Evolutionary conservation across 2,888 invertebrate species (phyloP).

Genomic region (Stenodera caucasica): DNA sequence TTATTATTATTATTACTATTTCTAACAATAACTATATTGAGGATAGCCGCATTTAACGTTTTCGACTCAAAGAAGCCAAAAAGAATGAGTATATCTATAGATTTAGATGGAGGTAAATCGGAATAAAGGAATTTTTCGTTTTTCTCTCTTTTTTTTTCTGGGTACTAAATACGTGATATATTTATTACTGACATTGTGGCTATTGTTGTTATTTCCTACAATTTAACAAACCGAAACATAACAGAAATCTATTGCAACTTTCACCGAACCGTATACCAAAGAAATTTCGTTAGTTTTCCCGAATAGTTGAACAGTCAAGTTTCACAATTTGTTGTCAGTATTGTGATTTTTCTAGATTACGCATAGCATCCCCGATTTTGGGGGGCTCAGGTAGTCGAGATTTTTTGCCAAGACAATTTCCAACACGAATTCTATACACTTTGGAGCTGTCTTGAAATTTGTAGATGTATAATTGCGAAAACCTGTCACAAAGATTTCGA

Average conservation of each 20-base stretch:
- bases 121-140: conserved; percentile 29
- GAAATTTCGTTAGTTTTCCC: background rate
- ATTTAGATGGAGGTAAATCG: background rate
- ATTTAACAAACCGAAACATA: conserved; percentile 1
- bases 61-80: conserved; percentile 18
- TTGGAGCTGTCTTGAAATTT: conserved; percentile 25
- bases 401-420: conserved; percentile 22
- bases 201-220: background rate
- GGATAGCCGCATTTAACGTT: conserved; percentile 27
- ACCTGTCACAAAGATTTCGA: conserved; percentile 19
- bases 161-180: conserved; percentile 30
- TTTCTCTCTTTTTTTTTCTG: no score
- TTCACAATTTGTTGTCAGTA: background rate
- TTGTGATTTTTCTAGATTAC: no score
- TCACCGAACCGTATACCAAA: background rate
- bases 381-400: conserved; percentile 13
- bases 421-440: conserved; percentile 19
- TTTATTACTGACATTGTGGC: conserved; percentile 19
- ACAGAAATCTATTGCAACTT: background rate
- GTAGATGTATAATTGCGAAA: conserved; percentile 24
- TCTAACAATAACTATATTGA: conserved; percentile 10
- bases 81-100: background rate
- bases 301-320: background rate
- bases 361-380: background rate
- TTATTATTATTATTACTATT: no score